Conservation (phyloP, 2,888 invertebrate species). For the Mantis religiosa region DNA sequence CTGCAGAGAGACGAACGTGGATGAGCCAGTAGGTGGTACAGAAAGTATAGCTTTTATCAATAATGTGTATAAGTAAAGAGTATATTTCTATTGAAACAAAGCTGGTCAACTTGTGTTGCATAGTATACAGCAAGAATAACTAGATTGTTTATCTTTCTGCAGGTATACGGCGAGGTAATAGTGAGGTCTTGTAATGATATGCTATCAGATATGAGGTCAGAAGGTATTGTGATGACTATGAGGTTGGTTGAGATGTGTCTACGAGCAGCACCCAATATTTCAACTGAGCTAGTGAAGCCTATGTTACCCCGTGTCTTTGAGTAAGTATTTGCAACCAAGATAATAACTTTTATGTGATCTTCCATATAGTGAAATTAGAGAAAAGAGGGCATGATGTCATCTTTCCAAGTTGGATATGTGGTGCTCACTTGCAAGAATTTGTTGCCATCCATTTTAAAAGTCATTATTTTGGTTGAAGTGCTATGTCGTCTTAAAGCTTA, state of each 20-base stretch:
- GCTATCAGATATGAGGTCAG: constrained; percentile 71
- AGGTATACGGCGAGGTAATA: constrained; percentile 65
- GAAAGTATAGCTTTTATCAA: too few species aligned
- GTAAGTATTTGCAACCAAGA: constrained; percentile 41
- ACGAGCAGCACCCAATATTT: constrained; percentile 66
- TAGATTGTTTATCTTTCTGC: constrained; percentile 33
- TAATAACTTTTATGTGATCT: not conserved
- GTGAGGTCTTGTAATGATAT: constrained; percentile 66
- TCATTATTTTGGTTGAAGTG: too few species aligned
- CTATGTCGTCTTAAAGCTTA: too few species aligned
- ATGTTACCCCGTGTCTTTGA: constrained; percentile 58
- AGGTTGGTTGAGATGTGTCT: constrained; percentile 73
- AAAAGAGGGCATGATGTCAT: too few species aligned
- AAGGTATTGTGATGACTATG: constrained; percentile 68
- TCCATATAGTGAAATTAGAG: not conserved
- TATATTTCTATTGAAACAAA: too few species aligned
- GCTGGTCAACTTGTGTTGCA: too few species aligned
- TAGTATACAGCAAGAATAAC: too few species aligned
- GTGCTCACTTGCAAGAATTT: constrained; percentile 1
- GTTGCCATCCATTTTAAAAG: not conserved
- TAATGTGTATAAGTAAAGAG: too few species aligned
- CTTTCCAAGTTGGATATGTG: too few species aligned
- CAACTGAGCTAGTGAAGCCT: constrained; percentile 66
- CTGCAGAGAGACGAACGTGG: too few species aligned
- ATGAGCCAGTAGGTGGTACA: too few species aligned